These are phyloP conservation scores for Mesembrinibis cayennensis DNA, from an alignment of 2,113 vertebrate species.

Conservation along the genomic window DNA sequence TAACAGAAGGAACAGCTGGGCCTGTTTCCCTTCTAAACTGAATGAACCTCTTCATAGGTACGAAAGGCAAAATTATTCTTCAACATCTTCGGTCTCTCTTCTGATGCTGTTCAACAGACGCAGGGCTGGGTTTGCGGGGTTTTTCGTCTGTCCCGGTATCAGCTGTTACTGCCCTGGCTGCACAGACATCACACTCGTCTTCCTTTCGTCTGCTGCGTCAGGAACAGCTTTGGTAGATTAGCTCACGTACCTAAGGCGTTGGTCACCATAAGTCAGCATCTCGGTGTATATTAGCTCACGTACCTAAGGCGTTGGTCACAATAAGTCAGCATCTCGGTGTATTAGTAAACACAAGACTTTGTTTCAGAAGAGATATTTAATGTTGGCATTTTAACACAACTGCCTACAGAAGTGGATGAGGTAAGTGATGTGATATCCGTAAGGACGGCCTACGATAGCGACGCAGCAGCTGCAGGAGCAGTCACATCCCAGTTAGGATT, in stretches of 20 bases:
- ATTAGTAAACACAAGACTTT: neutral
- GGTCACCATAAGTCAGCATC: neutral
- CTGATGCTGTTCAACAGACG: neutral
- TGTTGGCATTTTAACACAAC: neutral
- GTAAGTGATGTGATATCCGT: neutral
- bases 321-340: neutral
- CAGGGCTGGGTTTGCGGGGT: neutral
- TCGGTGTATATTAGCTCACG: neutral
- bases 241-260: fast-evolving
- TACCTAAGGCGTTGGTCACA: neutral
- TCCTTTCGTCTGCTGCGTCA: neutral
- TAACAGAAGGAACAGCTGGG: neutral
- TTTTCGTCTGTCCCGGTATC: no score
- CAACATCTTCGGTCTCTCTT: neutral
- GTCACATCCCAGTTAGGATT: neutral
- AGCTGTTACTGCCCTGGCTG: neutral
- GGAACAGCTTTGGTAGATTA: neutral
- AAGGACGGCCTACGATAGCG: neutral
- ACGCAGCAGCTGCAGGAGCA: neutral
- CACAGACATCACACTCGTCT: neutral
- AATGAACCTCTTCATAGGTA: neutral
- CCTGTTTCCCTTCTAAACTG: neutral
- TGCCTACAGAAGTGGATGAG: neutral
- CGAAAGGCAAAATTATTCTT: neutral
- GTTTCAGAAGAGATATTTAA: neutral